Evolutionary conservation across 2,113 vertebrate species (phyloP), one percentile per base, ranked within the genome.

Genomic region (Leptosomus discolor): DNA sequence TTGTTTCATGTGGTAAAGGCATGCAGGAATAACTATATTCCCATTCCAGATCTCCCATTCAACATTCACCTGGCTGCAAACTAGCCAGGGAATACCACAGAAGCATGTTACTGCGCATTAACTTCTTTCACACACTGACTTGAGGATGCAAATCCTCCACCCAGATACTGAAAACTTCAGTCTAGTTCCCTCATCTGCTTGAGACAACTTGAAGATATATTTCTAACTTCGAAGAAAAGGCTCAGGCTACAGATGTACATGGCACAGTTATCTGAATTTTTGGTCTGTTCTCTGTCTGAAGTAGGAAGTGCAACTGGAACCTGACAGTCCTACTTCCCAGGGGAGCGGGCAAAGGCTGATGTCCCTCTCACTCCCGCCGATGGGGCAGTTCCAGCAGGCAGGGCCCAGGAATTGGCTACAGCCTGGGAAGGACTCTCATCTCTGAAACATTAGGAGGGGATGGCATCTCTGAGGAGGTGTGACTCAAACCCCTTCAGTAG

Each of bases 361-460:
- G 7, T 32, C 12, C 21, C 48, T 50, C 50, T 61, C 5, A 1
- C 32, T 41, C 19, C 34, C 0, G 0, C 15, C 2, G 1, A 10
- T 24, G 37, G 50, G 50, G 9, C 14, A 36, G 4, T 45, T 81
- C 46, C 51, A 54, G 18, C 4, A 21, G 37, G 37, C n/a, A 71
- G 46, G 16, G 77, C 34, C 5, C 30, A 50, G 73, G 34, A 74
- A 61, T n/a, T 6, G 4, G 22, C 45, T 36, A 26, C 17, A 81
- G 46, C n/a, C 22, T 32, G 46, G 24, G 37, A 77, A 93, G 45
- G 43, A n/a, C 36, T 74, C 58, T 67, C 5, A 30, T 41, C 15
- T 54, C 53, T 79, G 56, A 67, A 74, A 57, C 6, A 27, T 23
- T 16, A 57, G 50, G 43, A 75, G 7, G 11, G 16, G 23, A 27